These are phyloP conservation scores for Callyntrura guangdongensis DNA, from an alignment of 2,888 invertebrate genomes.

Conservation along the genomic window DNA sequence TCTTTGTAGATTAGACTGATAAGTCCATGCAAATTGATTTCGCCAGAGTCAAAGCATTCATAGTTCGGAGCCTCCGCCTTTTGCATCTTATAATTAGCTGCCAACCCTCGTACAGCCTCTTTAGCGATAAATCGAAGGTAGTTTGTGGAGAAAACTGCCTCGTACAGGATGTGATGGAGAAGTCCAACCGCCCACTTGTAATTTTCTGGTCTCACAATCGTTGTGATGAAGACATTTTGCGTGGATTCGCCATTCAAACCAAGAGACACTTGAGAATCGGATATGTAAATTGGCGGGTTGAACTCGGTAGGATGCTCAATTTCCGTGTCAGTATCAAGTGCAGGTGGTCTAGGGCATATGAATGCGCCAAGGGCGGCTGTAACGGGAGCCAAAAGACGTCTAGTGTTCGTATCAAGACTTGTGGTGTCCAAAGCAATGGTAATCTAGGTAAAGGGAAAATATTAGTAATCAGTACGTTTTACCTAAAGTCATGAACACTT, in stretches of 20 bases:
- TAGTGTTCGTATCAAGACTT: constrained; percentile 88
- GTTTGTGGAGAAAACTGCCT: constrained; percentile 90
- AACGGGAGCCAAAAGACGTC: constrained; percentile 91
- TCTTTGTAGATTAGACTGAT: constrained; percentile 82
- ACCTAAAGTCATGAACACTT: neutral
- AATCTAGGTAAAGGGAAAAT: constrained; percentile 89
- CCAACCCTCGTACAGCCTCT: constrained; percentile 86
- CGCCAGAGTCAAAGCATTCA: constrained; percentile 83
- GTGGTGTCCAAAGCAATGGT: constrained; percentile 91
- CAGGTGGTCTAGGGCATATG: constrained; percentile 84
- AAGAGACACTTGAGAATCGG: constrained; percentile 84
- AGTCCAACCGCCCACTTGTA: constrained; percentile 92
- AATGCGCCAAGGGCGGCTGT: constrained; percentile 89
- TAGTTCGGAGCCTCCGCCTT: constrained; percentile 83
- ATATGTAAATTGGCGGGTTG: constrained; percentile 82
- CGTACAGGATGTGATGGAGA: constrained; percentile 91
- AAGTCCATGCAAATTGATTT: constrained; percentile 83
- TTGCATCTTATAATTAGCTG: constrained; percentile 84
- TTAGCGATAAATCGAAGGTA: constrained; percentile 92
- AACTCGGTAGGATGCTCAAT: constrained; percentile 83
- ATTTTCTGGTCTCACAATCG: constrained; percentile 91
- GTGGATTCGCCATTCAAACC: constrained; percentile 84
- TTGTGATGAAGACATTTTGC: constrained; percentile 83
- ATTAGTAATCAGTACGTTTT: too few species aligned
- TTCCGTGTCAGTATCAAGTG: constrained; percentile 83